phyloP scores from a whole-genome alignment of 2,888 invertebrate species.

The Cosmia pyralina region DNA sequence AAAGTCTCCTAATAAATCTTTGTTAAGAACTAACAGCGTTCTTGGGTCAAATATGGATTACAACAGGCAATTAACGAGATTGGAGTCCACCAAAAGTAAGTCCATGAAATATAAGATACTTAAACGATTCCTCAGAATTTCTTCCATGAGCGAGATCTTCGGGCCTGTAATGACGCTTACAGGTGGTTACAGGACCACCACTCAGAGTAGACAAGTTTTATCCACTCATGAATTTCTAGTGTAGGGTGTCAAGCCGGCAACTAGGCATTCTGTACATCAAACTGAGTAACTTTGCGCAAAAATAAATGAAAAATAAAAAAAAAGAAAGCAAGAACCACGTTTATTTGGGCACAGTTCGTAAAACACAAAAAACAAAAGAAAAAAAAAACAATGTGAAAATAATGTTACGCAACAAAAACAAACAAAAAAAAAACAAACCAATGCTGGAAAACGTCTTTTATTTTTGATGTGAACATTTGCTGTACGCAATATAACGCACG shows the following conservation, averaged over 20 bases:
- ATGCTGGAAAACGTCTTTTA: no score
- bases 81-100: slow-evolving; percentile 87
- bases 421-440: no score
- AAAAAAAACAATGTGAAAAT: no score
- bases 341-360: no score
- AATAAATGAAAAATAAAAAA: no score
- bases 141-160: neutral
- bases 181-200: neutral
- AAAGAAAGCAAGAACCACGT: no score
- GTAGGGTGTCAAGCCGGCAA: neutral
- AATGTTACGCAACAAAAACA: no score
- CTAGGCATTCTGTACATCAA: no score
- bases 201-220: neutral
- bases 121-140: neutral
- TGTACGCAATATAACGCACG: no score
- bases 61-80: slow-evolving; percentile 92
- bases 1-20: slow-evolving; percentile 83
- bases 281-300: no score
- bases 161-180: neutral
- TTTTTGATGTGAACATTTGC: no score
- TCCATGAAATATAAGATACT: neutral
- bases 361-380: no score
- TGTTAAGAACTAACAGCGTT: slow-evolving; percentile 96
- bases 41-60: slow-evolving; percentile 80
- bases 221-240: neutral